Conservation (phyloP, 2,888 invertebrate genomes). For the Cristatella mucedo region DNA sequence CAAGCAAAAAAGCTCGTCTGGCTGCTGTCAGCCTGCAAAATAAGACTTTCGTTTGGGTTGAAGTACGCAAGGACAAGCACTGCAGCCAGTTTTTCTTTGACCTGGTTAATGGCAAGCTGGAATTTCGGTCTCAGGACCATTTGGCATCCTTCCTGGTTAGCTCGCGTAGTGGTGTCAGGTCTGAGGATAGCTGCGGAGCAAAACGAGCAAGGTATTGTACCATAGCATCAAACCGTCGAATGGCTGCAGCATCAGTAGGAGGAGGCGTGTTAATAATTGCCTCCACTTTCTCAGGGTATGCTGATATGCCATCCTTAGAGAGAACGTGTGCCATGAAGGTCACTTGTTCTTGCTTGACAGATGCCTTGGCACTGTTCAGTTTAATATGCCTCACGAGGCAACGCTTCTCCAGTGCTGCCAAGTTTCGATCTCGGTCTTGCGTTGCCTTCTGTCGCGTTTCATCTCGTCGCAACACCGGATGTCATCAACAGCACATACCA, state of each 20-base stretch:
- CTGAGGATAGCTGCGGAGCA: too few species aligned
- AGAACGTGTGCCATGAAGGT: constrained; percentile 14
- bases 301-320: constrained; percentile 13
- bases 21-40: constrained; percentile 7
- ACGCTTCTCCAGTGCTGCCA: too few species aligned
- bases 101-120: constrained; percentile 1
- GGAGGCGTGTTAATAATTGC: constrained; percentile 13
- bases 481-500: too few species aligned
- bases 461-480: too few species aligned
- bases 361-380: too few species aligned
- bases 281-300: constrained; percentile 13
- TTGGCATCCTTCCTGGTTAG: too few species aligned
- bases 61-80: constrained; percentile 7
- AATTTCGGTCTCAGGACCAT: too few species aligned
- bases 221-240: constrained; percentile 15
- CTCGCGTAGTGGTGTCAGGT: too few species aligned
- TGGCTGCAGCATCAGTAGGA: constrained; percentile 14
- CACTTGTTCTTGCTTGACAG: constrained; percentile 3
- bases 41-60: not conserved
- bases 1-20: constrained; percentile 6
- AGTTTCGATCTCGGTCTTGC: too few species aligned
- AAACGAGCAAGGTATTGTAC: constrained; percentile 13
- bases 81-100: constrained; percentile 7
- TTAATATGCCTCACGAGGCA: too few species aligned
- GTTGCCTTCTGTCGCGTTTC: too few species aligned